Conservation (phyloP, 2,113 vertebrate genomes). For the Felis chaus region DNA sequence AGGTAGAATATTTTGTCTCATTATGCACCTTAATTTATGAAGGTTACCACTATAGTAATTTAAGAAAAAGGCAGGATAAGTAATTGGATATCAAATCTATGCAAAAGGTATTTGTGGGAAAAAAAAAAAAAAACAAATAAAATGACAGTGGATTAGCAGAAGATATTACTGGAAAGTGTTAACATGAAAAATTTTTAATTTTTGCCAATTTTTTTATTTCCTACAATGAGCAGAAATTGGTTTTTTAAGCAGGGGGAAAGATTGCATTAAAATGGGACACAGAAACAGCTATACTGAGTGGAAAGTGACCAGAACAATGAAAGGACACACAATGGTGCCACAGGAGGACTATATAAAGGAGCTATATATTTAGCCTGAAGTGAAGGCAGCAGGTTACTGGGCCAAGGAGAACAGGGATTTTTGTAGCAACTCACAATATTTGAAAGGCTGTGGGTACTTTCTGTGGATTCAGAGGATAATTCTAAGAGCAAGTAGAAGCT, state of each 20-base stretch:
- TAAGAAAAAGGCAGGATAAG: background rate
- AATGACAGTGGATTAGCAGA: background rate
- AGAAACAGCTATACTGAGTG: background rate
- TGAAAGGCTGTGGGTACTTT: background rate
- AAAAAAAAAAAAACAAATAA: background rate
- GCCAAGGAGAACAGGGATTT: conserved; percentile 28
- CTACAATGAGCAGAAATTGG: background rate
- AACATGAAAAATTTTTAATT: background rate
- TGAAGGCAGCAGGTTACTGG: background rate
- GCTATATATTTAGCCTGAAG: conserved; percentile 15
- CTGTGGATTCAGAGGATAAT: background rate
- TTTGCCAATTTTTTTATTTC: background rate
- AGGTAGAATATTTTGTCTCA: background rate
- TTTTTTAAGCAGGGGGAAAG: background rate
- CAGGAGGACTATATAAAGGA: background rate
- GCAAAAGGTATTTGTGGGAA: background rate
- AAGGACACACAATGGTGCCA: background rate
- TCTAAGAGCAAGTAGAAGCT: background rate
- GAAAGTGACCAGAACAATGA: background rate
- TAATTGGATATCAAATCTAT: background rate
- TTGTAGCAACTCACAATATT: background rate
- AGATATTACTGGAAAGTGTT: conserved; percentile 1
- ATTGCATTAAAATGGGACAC: background rate
- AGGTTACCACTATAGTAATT: background rate
- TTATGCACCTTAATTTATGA: background rate